Evolutionary conservation across 2,888 invertebrate genomes (phyloP).

Genomic region (Dichetophora obliterata): DNA sequence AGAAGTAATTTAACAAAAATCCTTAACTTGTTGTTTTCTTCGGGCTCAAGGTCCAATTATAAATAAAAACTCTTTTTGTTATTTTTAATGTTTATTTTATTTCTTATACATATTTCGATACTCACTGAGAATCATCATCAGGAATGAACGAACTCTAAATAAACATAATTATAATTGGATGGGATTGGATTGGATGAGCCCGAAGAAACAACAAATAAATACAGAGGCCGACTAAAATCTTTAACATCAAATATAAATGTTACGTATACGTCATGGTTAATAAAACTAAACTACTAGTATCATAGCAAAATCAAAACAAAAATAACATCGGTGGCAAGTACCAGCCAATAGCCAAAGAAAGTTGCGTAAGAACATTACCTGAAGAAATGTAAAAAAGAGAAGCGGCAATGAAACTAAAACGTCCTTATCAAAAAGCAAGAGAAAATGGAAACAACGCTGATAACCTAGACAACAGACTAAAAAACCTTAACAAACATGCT

Average conservation of each 20-base stretch:
- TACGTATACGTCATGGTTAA: background rate
- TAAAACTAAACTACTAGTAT: background rate
- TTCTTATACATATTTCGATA: too few relatives aligned
- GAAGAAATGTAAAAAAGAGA: background rate
- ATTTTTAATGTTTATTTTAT: too few relatives aligned
- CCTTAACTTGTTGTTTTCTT: background rate
- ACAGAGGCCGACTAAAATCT: too few relatives aligned
- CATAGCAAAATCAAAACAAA: background rate
- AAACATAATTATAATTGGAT: too few relatives aligned
- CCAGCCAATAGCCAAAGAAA: background rate
- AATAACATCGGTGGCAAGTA: background rate
- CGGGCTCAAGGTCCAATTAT: too few relatives aligned
- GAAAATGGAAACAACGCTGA: background rate
- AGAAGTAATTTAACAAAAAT: background rate
- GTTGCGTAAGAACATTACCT: background rate
- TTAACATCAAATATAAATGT: background rate
- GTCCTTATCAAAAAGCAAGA: background rate
- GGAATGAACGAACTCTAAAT: too few relatives aligned
- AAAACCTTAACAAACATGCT: background rate
- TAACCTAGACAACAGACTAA: background rate
- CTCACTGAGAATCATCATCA: too few relatives aligned
- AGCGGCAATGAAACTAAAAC: background rate
- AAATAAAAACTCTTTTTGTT: too few relatives aligned
- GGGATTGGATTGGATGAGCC: too few relatives aligned
- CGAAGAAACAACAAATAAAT: too few relatives aligned